Conservation (phyloP, 2,888 invertebrate species). For the Neoaliturus tenellus region DNA sequence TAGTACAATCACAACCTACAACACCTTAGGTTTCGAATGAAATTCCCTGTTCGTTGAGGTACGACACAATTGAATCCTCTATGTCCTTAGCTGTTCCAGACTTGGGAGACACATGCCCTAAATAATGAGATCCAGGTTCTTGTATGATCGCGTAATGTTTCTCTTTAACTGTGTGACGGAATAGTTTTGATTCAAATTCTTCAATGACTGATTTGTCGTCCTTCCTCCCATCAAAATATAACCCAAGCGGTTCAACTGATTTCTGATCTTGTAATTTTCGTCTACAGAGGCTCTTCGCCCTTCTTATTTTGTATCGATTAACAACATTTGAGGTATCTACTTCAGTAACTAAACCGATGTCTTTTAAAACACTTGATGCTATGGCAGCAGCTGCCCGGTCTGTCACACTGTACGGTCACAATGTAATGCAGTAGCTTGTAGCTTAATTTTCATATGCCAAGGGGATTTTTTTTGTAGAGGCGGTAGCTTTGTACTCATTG, state of each 20-base stretch:
- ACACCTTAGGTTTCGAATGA: constrained; percentile 47
- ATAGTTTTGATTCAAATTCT: neutral
- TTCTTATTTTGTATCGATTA: constrained; percentile 48
- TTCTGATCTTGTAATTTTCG: neutral
- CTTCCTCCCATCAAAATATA: constrained; percentile 50
- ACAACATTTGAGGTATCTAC: constrained; percentile 19
- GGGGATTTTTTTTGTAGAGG: constrained; percentile 24
- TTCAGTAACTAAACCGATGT: constrained; percentile 48
- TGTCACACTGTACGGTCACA: constrained; percentile 48
- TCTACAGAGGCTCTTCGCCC: constrained; percentile 34
- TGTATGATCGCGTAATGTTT: constrained; percentile 22
- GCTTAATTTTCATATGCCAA: constrained; percentile 42
- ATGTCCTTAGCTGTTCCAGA: constrained; percentile 45
- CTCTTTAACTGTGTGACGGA: neutral
- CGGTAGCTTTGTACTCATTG: constrained; percentile 11
- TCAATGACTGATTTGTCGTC: too few species aligned
- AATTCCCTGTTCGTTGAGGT: constrained; percentile 36
- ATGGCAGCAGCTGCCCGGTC: constrained; percentile 52
- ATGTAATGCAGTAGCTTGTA: constrained; percentile 46
- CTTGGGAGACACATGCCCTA: constrained; percentile 37
- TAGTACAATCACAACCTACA: constrained; percentile 37
- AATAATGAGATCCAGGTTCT: constrained; percentile 38
- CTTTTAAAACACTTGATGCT: constrained; percentile 51
- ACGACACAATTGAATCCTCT: constrained; percentile 15
- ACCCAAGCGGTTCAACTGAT: constrained; percentile 15